Evolutionary conservation across 2,113 vertebrate genomes (phyloP).

Genomic region (Muscicapa adusta): DNA sequence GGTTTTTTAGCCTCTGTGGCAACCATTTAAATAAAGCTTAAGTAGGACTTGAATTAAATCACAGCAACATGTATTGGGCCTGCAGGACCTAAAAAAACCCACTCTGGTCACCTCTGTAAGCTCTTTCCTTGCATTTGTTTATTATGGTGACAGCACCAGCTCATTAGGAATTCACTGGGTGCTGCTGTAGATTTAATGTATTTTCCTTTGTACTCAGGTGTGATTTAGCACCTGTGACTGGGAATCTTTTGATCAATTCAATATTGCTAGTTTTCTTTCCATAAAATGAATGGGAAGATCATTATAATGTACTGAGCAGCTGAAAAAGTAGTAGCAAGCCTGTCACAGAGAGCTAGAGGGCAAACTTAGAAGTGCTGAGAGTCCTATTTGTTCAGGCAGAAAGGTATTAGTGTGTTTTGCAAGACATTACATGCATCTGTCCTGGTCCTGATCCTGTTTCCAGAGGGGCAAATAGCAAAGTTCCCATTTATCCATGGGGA

Average conservation of each 20-base stretch:
- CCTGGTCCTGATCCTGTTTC: neutral
- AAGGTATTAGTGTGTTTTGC: neutral
- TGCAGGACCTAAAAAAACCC: neutral
- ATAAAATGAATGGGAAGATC: constrained; percentile 22
- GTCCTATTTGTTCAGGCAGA: neutral
- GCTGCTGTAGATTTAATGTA: neutral
- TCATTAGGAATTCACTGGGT: neutral
- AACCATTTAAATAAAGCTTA: neutral
- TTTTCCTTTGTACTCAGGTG: constrained; percentile 1
- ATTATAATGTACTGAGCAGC: neutral
- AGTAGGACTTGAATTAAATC: neutral
- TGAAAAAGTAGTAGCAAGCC: neutral
- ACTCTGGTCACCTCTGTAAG: neutral
- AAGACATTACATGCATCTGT: neutral
- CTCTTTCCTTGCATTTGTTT: neutral
- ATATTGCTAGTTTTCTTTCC: constrained; percentile 6
- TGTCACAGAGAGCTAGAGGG: neutral
- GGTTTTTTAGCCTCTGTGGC: neutral
- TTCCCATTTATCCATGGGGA: neutral
- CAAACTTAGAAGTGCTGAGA: neutral
- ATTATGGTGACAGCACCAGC: neutral
- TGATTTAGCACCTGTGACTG: constrained; percentile 2
- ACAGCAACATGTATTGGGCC: neutral
- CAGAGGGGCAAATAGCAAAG: neutral
- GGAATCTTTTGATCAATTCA: neutral